Base-by-base conservation (phyloP, 92 coral and sea anemone genomes). In the Parazoanthus swiftii region DNA sequence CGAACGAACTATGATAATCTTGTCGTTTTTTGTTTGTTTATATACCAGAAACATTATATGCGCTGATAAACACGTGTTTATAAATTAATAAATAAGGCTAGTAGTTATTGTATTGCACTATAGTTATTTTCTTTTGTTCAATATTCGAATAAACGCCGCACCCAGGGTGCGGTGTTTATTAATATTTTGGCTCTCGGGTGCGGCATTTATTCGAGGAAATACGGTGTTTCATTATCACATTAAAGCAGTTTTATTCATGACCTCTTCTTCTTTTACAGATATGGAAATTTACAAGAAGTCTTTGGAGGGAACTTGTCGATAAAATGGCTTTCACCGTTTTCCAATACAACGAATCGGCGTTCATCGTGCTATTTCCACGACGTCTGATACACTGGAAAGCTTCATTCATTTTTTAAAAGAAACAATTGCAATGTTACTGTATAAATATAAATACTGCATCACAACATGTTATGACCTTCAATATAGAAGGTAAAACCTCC, bases 231-330 rank as follows among this genome's bases (percentile, higher is more conserved):
- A 29, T 71, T 73, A 13, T 14, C 59, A 54, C 16, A 54, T 13
- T 15, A 54, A 11, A 70, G 11, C 6, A 1, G 48, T 3, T 51
- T 21, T 11, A 0, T 43, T 54, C 15, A 37, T 48, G n/a, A 42
- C 37, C 14, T 81, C 29, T 72, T 78, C 8, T 33, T 85, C 72
- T 75, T 56, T 85, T 89, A 20, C 91, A 97, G 99, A 91, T 97
- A 97, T 83, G 99, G 90, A 81, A 97, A 95, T 81, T 94, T 97
- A 1, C 98, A 93, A 81, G 99, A 97, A 6, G 99, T 97, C 5
- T 97, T 97, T 89, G 99, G 99, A 36, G 98, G 98, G 3, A 87
- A 92, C 79, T 94, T 97, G 74, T 97, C 99, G 35, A 77, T 97
- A 18, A 77, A 91, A 2, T 97, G 99, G 99, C 89, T 97, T 75